Percentiles rank a stretch among this genome's conserved stretches.
Evolutionary conservation across 2,113 vertebrate species (phyloP).

Genomic region (Syrrhaptes paradoxus): DNA sequence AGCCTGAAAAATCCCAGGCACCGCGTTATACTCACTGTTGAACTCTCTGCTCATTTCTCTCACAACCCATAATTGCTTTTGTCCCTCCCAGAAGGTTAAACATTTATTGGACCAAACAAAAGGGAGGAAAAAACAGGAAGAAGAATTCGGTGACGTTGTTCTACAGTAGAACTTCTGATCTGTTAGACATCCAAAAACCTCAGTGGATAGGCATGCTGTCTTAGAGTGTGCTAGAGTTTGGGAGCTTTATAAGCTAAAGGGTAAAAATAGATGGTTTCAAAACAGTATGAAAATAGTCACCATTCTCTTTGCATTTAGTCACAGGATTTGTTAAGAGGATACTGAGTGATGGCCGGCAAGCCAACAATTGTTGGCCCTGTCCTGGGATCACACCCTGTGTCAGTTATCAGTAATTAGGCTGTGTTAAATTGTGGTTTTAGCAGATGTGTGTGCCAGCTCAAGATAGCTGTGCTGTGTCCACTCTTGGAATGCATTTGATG

Average conservation of each 20-base stretch:
- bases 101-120: not conserved
- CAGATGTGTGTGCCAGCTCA: fast-evolving
- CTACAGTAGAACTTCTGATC: not conserved
- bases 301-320: not conserved
- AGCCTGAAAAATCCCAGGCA: not conserved
- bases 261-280: not conserved
- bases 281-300: not conserved
- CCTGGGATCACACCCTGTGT: not conserved
- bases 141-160: not conserved
- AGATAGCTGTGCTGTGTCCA: not conserved
- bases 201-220: not conserved
- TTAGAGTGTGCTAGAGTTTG: not conserved
- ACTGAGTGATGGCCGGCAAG: not conserved
- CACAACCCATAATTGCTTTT: fast-evolving
- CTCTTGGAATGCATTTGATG: not conserved
- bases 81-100: not conserved
- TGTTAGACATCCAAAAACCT: not conserved
- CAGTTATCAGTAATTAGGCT: not conserved
- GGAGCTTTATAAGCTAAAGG: not conserved
- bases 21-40: fast-evolving
- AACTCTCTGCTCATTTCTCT: not conserved
- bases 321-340: not conserved
- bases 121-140: not conserved
- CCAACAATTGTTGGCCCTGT: not conserved
- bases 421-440: not conserved